Evolutionary conservation across 2,888 invertebrate genomes (phyloP), one percentile per base, ranked within the genome.

Genomic region (Epistrophella euchroma): DNA sequence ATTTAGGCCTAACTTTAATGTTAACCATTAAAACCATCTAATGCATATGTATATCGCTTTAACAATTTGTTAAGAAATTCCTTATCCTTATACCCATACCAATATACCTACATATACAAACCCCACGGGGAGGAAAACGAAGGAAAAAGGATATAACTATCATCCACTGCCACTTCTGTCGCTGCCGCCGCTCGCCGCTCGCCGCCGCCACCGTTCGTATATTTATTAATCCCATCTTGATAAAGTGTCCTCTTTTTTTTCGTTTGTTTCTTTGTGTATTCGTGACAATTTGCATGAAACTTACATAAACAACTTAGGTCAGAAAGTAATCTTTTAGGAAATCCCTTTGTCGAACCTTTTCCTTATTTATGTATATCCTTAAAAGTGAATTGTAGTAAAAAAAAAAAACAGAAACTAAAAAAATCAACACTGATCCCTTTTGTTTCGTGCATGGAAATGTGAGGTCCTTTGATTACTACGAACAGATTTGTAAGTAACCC

Each of bases 11-110:
- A n/a, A 70, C 64, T 55, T 64, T 68, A 71, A 81, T 81, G 62
- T 32, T 64, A 45, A 62, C 58, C 40, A 77, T 85, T 73, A 77
- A 68, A 81, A 68, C 68, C 55, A 17, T 60, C 52, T 76, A 73
- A 76, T 76, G 68, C 85, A 45, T 73, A 80, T 68, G 25, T 85
- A 60, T 72, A 60, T 79, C 45, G 66, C 68, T 73, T 80, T 77
- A 85, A 80, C 68, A 80, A 85, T 76, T 80, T 80, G 80, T 80
- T 60, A 52, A 74, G 71, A 56, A 71, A 45, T 50, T 62, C 58
- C 52, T n/a, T 74, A 62, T 64, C 73, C 43, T 55, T 60, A 55
- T 11, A 70, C n/a, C 13, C 40, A 62, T 22, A 73, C n/a, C 3
- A 13, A 43, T 37, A 19, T 4, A 62, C n/a, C 2, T 5, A 43